Evolutionary conservation across 2,113 vertebrate species (phyloP).

Genomic region (Seriola rivoliana): DNA sequence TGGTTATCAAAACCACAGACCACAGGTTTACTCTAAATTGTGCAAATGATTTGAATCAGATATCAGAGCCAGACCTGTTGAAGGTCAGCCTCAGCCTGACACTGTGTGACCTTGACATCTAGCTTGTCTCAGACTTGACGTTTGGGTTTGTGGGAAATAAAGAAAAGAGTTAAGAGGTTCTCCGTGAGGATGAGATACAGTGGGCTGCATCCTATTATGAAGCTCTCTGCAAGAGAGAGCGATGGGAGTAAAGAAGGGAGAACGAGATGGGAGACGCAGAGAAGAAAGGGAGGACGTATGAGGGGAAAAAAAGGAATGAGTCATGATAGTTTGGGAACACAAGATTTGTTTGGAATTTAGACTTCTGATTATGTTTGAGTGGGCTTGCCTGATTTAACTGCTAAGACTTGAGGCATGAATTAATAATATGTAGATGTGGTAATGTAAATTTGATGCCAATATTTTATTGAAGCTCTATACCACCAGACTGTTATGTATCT

Average conservation of each 20-base stretch:
- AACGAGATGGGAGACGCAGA: not conserved
- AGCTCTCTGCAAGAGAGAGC: not conserved
- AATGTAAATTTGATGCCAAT: conserved; percentile 41
- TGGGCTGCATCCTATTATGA: not conserved
- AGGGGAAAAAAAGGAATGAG: not conserved
- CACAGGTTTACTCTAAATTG: not conserved
- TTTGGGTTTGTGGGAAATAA: not conserved
- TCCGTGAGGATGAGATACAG: not conserved
- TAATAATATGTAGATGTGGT: conserved; percentile 20
- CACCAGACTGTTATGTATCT: conserved; percentile 1
- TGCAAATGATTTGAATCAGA: not conserved
- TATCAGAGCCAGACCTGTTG: not conserved
- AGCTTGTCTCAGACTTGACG: not conserved
- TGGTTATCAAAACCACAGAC: not conserved
- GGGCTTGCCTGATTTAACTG: not conserved
- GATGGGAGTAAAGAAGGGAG: not conserved
- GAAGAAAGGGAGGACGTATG: not conserved
- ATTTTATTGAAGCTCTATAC: conserved; percentile 40
- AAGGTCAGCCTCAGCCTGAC: not conserved
- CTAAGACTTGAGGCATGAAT: conserved; percentile 18
- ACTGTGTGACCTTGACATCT: conserved; percentile 23
- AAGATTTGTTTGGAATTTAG: conserved; percentile 8
- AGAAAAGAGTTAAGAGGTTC: conserved; percentile 18
- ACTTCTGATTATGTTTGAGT: not conserved
- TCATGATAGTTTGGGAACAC: not conserved